phyloP scores from a whole-genome alignment of 2,113 vertebrate genomes.

The Crotalus tigris region DNA sequence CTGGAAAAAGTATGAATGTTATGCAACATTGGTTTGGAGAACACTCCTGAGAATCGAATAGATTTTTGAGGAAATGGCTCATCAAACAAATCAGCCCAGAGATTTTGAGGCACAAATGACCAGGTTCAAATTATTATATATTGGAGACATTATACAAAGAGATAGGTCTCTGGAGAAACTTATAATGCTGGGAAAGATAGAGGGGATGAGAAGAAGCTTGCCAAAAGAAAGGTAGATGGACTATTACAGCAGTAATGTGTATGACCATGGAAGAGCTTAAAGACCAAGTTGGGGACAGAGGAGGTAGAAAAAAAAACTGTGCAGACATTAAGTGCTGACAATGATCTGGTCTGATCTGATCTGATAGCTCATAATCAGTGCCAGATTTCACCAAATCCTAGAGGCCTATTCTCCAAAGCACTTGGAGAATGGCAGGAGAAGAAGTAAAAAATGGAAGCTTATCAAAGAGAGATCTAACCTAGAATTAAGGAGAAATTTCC shows the following conservation, averaged over 20 bases:
- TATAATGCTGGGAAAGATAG: neutral
- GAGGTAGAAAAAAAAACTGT: neutral
- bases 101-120: neutral
- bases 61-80: neutral
- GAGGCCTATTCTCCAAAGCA: neutral
- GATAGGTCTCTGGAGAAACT: neutral
- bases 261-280: neutral
- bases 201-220: neutral
- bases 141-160: neutral
- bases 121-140: neutral
- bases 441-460: neutral
- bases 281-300: neutral
- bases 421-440: neutral
- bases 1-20: neutral
- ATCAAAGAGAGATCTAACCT: neutral
- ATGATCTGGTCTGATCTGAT: neutral
- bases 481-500: neutral
- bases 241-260: neutral
- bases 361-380: neutral
- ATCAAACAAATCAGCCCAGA: neutral
- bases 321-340: neutral
- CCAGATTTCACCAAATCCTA: neutral
- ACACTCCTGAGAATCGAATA: neutral
- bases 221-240: neutral
- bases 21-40: neutral